phyloP scores from a whole-genome alignment of 2,113 vertebrate genomes.

The Tapirus terrestris region DNA sequence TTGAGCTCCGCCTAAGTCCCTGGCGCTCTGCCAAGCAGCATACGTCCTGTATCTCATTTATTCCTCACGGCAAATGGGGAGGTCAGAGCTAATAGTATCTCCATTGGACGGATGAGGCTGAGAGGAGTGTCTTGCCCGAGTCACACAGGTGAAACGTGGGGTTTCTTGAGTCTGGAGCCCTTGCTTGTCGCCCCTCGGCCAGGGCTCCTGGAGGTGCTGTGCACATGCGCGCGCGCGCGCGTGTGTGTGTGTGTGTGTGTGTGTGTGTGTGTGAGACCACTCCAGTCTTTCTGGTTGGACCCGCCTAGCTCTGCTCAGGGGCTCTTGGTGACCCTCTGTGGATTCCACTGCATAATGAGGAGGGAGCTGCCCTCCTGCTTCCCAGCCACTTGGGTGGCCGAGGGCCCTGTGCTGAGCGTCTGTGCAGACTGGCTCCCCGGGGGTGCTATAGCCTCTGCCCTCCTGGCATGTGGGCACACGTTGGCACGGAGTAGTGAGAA shows the following conservation, averaged over 20 bases:
- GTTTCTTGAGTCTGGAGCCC: too few relatives aligned
- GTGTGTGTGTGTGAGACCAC: not conserved
- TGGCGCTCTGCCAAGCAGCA: too few relatives aligned
- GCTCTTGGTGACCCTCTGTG: not conserved
- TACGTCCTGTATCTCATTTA: accelerated
- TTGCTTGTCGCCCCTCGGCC: too few relatives aligned
- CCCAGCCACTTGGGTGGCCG: not conserved
- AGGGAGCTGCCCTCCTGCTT: too few relatives aligned
- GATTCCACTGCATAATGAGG: accelerated
- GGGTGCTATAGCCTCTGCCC: not conserved
- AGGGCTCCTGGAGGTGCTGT: not conserved
- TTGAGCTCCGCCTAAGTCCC: not conserved
- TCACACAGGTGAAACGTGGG: too few relatives aligned
- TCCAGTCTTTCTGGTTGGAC: not conserved
- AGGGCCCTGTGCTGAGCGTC: not conserved
- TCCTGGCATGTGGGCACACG: not conserved
- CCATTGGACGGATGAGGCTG: not conserved
- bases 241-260: not conserved
- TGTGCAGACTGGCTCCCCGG: accelerated
- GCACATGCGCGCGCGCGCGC: accelerated
- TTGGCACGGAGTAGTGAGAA: not conserved
- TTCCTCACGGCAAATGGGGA: not conserved
- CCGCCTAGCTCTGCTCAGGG: not conserved
- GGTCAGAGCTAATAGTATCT: too few relatives aligned
- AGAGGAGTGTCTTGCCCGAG: accelerated